Base-by-base conservation (phyloP, 2,113 vertebrate genomes). In the Ornithorhynchus anatinus region DNA sequence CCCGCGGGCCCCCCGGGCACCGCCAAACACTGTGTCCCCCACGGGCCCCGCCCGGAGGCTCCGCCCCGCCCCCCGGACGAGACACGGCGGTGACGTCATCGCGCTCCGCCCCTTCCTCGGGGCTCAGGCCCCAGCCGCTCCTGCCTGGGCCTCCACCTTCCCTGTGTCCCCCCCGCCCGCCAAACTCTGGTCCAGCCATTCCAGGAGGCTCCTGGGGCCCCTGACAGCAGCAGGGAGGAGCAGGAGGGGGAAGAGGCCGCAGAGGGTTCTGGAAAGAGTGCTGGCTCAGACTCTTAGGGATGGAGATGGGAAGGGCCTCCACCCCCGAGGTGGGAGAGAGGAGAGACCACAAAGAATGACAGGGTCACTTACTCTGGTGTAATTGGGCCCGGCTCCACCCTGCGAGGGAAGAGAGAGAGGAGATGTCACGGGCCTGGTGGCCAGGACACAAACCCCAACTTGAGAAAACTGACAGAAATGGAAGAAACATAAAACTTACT, bases 291-390 rank as follows among this genome's bases (percentile, higher is more conserved):
- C 25, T 29, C 15, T 32, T 7, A 63, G 17, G 27, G 35, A 16
- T 23, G 37, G 52, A 23, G 20, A 20, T 37, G n/a, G 5, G 13
- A 62, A 50, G 15, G 13, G 37, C 22, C n/a, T 29, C 15, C 50
- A 52, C 13, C 43, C 23, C 29, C 8, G 8, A 4, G 22, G 20
- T 5, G 14, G 16, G 10, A 40, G 38, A 6, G 25, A 37, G 27
- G 10, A 25, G 19, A 17, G 59, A 44, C 8, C 45, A 23, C 25
- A 15, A 37, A 57, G 43, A 67, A 38, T 32, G 56, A 59, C 39
- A 22, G 19, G 47, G 33, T 7, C 29, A 84, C 86, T 61, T 10
- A 87, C 86, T 83, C 84, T 72, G 66, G 9, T 81, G 83, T 35
- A 79, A 2, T 2, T 48, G n/a, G 9, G 75, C 58, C 60, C 77